A percentile compares a stretch with the other conserved stretches of the same genome.
Conservation (phyloP, 1,140 invertebrate species). For the Centruroides sculpturatus region DNA sequence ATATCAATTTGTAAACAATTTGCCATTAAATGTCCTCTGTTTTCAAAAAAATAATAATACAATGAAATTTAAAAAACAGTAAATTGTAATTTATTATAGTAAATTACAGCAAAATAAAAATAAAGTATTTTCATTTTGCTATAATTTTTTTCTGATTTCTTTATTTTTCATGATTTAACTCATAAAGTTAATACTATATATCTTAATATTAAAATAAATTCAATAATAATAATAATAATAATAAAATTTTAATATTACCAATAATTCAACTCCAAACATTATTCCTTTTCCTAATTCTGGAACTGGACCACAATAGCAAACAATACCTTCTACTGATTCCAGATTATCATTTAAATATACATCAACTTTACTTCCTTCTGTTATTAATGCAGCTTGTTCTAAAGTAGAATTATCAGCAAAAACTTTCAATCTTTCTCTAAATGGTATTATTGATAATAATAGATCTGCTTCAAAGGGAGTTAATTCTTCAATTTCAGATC, state of each 20-base stretch:
- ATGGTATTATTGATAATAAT: slow-evolving; percentile 9
- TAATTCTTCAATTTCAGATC: slow-evolving; percentile 10
- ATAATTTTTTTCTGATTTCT: too few species aligned
- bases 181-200: too few species aligned
- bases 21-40: too few species aligned
- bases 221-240: neutral
- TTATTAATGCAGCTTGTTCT: slow-evolving; percentile 12
- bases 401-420: slow-evolving; percentile 5
- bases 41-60: too few species aligned
- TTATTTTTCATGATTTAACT: too few species aligned
- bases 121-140: too few species aligned
- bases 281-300: slow-evolving; percentile 14
- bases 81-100: too few species aligned
- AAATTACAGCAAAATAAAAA: too few species aligned
- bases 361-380: slow-evolving; percentile 11
- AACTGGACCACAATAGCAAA: slow-evolving; percentile 10
- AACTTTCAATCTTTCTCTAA: slow-evolving; percentile 9
- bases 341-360: slow-evolving; percentile 12
- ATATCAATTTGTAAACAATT: too few species aligned
- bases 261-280: slow-evolving; percentile 14
- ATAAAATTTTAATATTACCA: slow-evolving; percentile 1
- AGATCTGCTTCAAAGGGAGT: slow-evolving; percentile 12
- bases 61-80: too few species aligned
- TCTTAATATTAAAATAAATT: too few species aligned
- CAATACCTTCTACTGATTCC: slow-evolving; percentile 13